phyloP scores from a whole-genome alignment of 37 sponge, comb jelly and placozoan species.

The Cladorhizidae sp. region DNA sequence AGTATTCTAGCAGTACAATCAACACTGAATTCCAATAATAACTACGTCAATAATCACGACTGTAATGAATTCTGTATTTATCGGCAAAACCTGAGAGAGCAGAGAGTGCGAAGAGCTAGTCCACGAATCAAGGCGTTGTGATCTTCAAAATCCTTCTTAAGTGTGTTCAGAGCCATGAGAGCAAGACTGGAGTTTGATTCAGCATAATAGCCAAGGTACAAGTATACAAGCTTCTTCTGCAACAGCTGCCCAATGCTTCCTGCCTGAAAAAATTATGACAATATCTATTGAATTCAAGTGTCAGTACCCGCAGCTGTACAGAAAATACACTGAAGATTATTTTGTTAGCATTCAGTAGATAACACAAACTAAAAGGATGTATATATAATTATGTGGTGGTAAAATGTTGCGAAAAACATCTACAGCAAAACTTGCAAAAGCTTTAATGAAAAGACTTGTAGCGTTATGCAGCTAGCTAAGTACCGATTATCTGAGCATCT shows the following conservation, averaged over 20 bases:
- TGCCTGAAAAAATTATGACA: conserved; percentile 59
- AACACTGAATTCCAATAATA: background rate
- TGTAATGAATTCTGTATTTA: background rate
- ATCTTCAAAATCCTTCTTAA: conserved; percentile 86
- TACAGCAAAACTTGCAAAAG: too few species aligned
- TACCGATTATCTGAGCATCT: background rate
- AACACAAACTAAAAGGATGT: too few species aligned
- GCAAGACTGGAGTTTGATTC: conserved; percentile 87
- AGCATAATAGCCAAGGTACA: conserved; percentile 91
- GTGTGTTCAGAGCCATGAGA: conserved; percentile 87
- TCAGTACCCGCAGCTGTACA: too few species aligned
- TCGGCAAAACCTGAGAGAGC: conserved; percentile 70
- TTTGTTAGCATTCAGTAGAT: too few species aligned
- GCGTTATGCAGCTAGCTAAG: too few species aligned
- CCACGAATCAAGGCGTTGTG: conserved; percentile 84
- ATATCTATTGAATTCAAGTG: too few species aligned
- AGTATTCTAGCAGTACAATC: background rate
- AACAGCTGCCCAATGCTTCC: conserved; percentile 74
- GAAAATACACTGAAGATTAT: too few species aligned
- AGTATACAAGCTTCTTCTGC: conserved; percentile 96
- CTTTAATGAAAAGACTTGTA: too few species aligned
- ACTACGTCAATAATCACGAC: background rate
- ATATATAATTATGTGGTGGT: too few species aligned
- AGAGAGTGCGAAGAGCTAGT: conserved; percentile 88
- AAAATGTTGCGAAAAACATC: too few species aligned